phyloP scores from a whole-genome alignment of 1,140 invertebrate genomes.

The Sycophila sp. region DNA sequence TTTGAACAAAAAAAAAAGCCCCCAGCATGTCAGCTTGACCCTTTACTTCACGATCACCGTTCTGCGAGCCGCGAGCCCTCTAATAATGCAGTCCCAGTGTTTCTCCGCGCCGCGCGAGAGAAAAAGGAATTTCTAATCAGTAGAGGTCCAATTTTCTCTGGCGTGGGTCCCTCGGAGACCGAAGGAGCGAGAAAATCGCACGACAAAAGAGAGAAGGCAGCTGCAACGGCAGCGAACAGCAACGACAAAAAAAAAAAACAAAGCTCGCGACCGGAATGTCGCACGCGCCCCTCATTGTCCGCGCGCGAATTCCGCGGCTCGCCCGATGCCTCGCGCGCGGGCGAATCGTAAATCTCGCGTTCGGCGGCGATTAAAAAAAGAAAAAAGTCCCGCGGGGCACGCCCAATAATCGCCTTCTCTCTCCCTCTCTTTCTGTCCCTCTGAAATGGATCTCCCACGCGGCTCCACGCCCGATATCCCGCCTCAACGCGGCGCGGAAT shows the following conservation, averaged over 20 bases:
- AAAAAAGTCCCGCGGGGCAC: neutral
- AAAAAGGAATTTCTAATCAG: too few species aligned
- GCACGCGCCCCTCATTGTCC: neutral
- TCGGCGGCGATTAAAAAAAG: neutral
- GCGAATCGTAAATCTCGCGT: constrained; percentile 33
- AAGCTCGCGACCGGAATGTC: too few species aligned
- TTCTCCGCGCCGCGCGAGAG: too few species aligned
- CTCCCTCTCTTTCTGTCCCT: constrained; percentile 1
- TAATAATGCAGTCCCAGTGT: too few species aligned
- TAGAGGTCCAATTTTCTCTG: too few species aligned
- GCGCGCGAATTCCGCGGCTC: neutral
- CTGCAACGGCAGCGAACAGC: neutral
- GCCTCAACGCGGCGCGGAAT: neutral
- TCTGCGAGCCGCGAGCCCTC: neutral
- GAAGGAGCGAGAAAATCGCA: neutral
- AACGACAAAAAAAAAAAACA: neutral
- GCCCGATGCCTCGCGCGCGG: neutral
- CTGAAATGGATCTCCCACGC: constrained; percentile 34
- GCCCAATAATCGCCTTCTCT: constrained; percentile 24
- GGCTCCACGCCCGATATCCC: neutral
- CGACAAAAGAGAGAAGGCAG: neutral
- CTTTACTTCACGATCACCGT: neutral
- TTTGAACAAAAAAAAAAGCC: neutral
- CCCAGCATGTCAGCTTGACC: too few species aligned
- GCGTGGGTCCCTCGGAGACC: too few species aligned